These are phyloP conservation scores for Sturnira hondurensis DNA, from an alignment of 2,113 vertebrate genomes.

Conservation along the genomic window DNA sequence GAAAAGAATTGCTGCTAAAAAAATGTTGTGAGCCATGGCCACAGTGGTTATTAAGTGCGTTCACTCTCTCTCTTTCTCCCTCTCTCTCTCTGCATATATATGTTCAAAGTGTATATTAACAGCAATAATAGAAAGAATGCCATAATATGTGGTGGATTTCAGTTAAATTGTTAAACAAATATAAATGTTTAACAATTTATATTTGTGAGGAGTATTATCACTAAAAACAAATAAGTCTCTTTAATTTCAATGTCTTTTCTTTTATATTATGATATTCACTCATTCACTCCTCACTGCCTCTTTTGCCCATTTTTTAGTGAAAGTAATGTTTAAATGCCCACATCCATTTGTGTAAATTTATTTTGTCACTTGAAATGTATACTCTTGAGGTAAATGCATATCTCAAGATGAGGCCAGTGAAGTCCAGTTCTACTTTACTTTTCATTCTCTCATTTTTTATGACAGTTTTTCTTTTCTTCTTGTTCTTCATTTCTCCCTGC, in stretches of 20 bases:
- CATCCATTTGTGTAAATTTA: background rate
- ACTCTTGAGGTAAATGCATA: background rate
- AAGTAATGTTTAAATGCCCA: background rate
- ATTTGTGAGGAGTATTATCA: background rate
- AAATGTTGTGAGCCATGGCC: background rate
- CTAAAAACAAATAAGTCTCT: background rate
- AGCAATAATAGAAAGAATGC: background rate
- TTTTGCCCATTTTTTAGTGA: background rate
- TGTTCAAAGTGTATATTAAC: background rate
- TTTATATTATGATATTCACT: background rate
- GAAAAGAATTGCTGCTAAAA: background rate
- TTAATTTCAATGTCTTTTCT: background rate
- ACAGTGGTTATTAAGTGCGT: background rate
- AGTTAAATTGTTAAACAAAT: too few relatives aligned
- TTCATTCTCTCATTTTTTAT: background rate
- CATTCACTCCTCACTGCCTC: background rate
- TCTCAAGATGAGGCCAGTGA: background rate
- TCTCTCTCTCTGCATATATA: too few relatives aligned
- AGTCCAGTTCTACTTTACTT: background rate
- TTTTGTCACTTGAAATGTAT: background rate
- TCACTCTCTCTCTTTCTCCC: accelerated
- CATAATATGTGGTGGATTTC: background rate
- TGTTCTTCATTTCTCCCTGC: background rate
- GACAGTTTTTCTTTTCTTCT: background rate
- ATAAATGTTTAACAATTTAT: background rate